Evolutionary conservation across 1,140 invertebrate species (phyloP).

Genomic region (Papilio machaon): DNA sequence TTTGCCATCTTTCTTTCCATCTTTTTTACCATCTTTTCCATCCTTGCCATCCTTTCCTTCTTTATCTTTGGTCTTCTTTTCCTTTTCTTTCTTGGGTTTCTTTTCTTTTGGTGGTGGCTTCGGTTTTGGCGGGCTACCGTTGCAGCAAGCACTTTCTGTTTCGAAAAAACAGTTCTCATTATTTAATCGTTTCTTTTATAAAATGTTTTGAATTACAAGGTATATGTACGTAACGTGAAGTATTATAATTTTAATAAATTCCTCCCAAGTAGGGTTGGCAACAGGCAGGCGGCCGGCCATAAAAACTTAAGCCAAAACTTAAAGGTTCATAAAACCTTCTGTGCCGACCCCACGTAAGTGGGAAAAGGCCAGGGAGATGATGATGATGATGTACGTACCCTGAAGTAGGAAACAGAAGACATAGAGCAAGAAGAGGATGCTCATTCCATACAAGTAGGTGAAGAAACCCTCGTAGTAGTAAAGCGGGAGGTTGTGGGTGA

Average conservation of each 20-base stretch:
- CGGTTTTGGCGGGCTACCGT: conserved; percentile 85
- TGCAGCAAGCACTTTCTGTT: conserved; percentile 91
- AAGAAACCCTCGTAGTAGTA: conserved; percentile 98
- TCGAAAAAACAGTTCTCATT: conserved; percentile 34
- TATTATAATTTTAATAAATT: too few species aligned
- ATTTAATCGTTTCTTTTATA: neutral
- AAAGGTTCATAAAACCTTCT: too few species aligned
- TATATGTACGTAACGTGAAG: too few species aligned
- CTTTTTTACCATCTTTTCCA: conserved; percentile 83
- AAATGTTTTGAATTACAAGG: conserved; percentile 4
- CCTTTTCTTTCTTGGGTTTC: conserved; percentile 88
- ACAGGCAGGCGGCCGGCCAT: too few species aligned
- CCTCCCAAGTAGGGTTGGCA: too few species aligned
- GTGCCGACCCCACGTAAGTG: too few species aligned
- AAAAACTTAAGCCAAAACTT: too few species aligned
- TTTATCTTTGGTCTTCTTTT: conserved; percentile 85
- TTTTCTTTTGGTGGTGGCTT: conserved; percentile 87
- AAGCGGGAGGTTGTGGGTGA: conserved; percentile 94
- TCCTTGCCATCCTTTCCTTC: conserved; percentile 83
- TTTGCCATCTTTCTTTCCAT: conserved; percentile 83
- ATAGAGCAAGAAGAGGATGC: conserved; percentile 97
- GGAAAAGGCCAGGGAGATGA: too few species aligned
- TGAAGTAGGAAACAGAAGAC: conserved; percentile 98
- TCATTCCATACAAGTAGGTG: conserved; percentile 97
- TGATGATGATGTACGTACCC: too few species aligned